phyloP scores from a whole-genome alignment of 2,888 invertebrate genomes.

The Thelaira solivaga region DNA sequence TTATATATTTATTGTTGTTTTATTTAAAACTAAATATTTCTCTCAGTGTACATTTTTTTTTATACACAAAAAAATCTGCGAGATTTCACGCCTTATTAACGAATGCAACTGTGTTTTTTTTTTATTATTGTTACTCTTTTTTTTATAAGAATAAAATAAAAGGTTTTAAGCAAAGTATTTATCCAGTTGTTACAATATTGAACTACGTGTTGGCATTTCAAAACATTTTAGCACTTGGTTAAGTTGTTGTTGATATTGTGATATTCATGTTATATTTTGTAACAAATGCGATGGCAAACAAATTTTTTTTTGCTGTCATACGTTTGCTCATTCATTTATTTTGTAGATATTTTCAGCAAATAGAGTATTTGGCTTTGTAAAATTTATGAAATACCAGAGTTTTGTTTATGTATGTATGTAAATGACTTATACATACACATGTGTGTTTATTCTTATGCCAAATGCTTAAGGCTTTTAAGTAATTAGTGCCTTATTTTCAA shows the following conservation, averaged over 20 bases:
- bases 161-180: not conserved
- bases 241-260: constrained; percentile 38
- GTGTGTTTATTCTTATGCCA: constrained; percentile 46
- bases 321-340: not conserved
- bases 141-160: constrained; percentile 6
- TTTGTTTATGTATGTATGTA: not conserved
- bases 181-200: constrained; percentile 24
- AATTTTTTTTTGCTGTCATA: not conserved
- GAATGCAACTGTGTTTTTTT: constrained; percentile 51
- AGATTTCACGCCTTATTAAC: constrained; percentile 53
- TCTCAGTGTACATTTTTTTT: not conserved
- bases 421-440: too few relatives aligned
- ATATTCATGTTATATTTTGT: constrained; percentile 26
- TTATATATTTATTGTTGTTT: too few relatives aligned
- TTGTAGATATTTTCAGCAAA: not conserved
- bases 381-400: not conserved
- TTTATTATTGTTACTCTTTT: constrained; percentile 36
- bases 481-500: constrained; percentile 52
- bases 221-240: constrained; percentile 52
- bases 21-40: too few relatives aligned
- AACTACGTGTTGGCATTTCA: constrained; percentile 60
- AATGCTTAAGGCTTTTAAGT: constrained; percentile 53
- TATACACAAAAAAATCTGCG: not conserved
- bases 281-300: constrained; percentile 21
- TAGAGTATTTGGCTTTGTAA: not conserved